Conservation (phyloP, 2,113 vertebrate species). For the Oplegnathus fasciatus region DNA sequence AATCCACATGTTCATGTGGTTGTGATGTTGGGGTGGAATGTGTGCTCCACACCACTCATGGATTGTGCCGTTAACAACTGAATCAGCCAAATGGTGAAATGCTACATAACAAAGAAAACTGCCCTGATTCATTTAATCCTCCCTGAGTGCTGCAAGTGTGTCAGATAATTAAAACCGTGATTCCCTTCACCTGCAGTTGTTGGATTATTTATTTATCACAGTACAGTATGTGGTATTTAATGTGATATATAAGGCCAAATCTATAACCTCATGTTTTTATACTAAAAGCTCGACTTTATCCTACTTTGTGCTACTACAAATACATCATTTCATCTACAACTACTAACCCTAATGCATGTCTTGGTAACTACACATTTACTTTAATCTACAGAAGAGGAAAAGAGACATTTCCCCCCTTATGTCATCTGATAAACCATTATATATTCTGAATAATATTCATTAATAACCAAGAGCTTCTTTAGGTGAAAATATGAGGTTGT, state of each 20-base stretch:
- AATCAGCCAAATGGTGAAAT: neutral
- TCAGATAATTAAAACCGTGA: neutral
- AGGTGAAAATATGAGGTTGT: neutral
- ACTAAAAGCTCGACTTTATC: neutral
- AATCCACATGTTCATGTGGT: neutral
- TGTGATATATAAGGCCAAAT: neutral
- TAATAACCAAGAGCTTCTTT: neutral
- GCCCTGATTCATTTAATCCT: neutral
- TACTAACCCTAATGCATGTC: neutral
- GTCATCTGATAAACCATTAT: neutral
- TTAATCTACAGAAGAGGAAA: neutral
- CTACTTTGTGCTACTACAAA: neutral
- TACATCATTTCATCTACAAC: neutral
- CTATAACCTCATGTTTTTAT: neutral
- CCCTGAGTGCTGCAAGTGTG: neutral
- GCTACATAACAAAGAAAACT: neutral
- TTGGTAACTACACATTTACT: neutral
- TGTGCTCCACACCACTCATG: neutral
- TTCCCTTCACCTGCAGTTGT: neutral
- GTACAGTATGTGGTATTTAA: neutral
- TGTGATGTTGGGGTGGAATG: neutral
- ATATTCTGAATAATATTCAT: neutral
- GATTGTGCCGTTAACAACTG: neutral
- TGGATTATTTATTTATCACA: neutral
- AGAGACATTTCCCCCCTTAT: neutral